phyloP scores from a whole-genome alignment of 2,113 vertebrate genomes.

The Grus americana region DNA sequence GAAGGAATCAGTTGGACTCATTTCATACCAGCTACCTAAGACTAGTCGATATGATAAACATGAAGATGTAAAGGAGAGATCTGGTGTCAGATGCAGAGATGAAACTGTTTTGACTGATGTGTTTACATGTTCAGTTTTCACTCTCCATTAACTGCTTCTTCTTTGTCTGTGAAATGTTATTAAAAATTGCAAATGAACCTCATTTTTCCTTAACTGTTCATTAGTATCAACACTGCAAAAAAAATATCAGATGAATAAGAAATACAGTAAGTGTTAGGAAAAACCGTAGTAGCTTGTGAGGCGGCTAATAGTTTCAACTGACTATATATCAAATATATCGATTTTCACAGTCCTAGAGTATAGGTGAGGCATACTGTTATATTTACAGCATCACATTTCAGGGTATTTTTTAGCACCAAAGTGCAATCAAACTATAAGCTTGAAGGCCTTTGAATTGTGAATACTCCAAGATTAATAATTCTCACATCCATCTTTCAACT shows the following conservation, averaged over 20 bases:
- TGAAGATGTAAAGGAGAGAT: neutral
- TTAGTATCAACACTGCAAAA: neutral
- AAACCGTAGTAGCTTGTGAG: neutral
- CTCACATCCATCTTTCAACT: neutral
- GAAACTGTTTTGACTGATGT: constrained; percentile 23
- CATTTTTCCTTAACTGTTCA: neutral
- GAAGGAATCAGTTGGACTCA: neutral
- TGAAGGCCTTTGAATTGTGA: neutral
- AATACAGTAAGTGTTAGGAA: neutral
- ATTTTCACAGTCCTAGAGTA: neutral
- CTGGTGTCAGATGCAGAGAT: neutral
- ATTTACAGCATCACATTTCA: neutral
- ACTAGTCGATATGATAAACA: neutral
- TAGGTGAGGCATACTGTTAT: neutral
- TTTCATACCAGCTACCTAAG: neutral
- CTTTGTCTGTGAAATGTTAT: neutral
- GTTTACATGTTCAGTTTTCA: constrained; percentile 37
- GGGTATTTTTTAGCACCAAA: neutral
- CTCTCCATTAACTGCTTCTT: neutral
- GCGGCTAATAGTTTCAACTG: neutral
- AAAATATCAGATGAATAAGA: neutral
- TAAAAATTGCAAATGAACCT: neutral
- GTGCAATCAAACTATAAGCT: neutral
- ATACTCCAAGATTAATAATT: neutral
- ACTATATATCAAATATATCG: accelerated